Evolutionary conservation across 2,113 vertebrate genomes (phyloP).

Genomic region (Alectura lathami): DNA sequence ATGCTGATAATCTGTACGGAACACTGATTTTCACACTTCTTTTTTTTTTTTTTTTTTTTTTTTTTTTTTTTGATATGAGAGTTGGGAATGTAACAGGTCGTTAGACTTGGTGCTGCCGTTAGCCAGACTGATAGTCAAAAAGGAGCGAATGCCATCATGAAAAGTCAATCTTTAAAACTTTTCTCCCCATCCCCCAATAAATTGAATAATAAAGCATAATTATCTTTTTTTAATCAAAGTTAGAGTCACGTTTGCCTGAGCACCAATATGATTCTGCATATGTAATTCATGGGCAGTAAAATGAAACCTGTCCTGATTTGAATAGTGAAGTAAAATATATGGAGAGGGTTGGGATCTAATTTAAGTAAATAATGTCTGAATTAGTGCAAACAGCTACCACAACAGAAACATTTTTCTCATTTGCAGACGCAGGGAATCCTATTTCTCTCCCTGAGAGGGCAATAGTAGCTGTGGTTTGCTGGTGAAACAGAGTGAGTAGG

Average conservation of each 20-base stretch:
- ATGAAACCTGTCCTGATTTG: background rate
- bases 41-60: constrained; percentile 19
- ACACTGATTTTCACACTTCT: background rate
- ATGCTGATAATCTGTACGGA: background rate
- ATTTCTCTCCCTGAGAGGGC: background rate
- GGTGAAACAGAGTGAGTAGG: background rate
- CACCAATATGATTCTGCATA: background rate
- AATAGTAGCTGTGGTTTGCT: background rate
- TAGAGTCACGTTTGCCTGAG: background rate
- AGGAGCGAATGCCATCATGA: background rate
- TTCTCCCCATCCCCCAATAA: background rate
- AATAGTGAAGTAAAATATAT: background rate
- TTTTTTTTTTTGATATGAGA: background rate
- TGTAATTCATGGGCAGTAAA: background rate
- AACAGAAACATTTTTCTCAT: background rate
- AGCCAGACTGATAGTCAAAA: background rate
- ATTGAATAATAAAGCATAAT: background rate
- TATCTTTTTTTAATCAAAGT: constrained; percentile 15
- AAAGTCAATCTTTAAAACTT: background rate
- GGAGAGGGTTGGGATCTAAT: background rate
- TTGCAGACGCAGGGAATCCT: background rate
- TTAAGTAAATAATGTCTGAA: background rate
- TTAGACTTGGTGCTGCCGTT: background rate
- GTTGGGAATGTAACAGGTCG: background rate
- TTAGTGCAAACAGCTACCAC: background rate